Evolutionary conservation across 2,888 invertebrate genomes (phyloP), one percentile per base, ranked within the genome.

Genomic region (Latheticus oryzae): DNA sequence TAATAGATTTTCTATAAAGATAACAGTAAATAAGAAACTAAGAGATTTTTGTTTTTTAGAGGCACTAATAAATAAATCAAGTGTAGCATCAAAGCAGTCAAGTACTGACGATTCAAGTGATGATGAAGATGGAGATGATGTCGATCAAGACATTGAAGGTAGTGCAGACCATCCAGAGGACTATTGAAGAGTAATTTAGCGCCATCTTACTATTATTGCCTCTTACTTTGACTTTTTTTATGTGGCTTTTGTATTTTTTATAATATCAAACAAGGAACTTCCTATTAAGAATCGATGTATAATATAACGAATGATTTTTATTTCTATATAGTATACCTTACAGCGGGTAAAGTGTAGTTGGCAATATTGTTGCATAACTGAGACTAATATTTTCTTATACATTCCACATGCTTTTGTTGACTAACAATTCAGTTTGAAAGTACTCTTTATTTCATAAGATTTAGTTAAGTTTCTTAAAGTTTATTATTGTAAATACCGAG

Each of bases 151-250:
- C 71, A 80, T 87, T 73, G 91, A 91, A 76, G 88, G 90, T 58
- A 89, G 89, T 66, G 87, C 91, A 74, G 87, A 91, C 80, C 87
- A 87, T 79, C 87, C 89, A 61, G 79, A 88, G 72, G 88, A 89
- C 77, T 89, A 90, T 76, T 90, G 87, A 83, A 35, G 26, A 55
- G 40, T 37, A 35, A 38, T 16, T 5, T 37, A 35, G 24, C 45
- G 35, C 35, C 30, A 52, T 42, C 59, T 48, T 32, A 52, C 58
- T 54, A 60, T 54, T 57, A 61, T 60, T 56, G 66, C 67, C 63
- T 66, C 63, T 61, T 65, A 54, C 59, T 64, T 59, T 62, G 58
- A 54, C 62, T 37, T 68, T 65, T 54, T 61, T 66, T 60, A 58
- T 55, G 58, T 60, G 60, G 63, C 65, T 66, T 67, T 61, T 58